A percentile compares a stretch with the other conserved stretches of the same genome.
phyloP scores from a whole-genome alignment of 2,888 invertebrate genomes.

The Copidosoma aretas region DNA sequence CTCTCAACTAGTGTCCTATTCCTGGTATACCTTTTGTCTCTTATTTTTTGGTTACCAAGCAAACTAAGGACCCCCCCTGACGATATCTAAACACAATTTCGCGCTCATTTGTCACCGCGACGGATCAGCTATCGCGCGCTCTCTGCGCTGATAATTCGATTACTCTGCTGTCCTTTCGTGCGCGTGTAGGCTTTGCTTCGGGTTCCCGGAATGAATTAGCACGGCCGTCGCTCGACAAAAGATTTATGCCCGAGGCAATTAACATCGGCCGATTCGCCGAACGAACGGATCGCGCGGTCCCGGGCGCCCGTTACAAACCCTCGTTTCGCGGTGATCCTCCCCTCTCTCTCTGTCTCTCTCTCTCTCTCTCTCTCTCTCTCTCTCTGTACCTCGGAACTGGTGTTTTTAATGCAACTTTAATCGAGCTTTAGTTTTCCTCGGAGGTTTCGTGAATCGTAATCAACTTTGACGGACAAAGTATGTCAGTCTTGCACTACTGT shows the following conservation, averaged over 20 bases:
- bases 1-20: neutral
- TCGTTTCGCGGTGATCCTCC: conserved; percentile 6
- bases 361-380: neutral
- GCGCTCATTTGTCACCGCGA: neutral
- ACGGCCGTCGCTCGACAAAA: conserved; percentile 32
- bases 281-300: neutral
- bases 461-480: too few species aligned
- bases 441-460: too few species aligned
- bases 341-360: neutral
- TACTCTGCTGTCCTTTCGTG: conserved; percentile 46
- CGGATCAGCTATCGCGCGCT: neutral
- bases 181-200: conserved; percentile 31
- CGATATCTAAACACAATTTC: neutral
- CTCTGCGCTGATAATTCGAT: conserved; percentile 46
- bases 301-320: conserved; percentile 1
- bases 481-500: too few species aligned
- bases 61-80: too few species aligned
- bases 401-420: too few species aligned
- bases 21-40: neutral
- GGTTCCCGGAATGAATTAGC: conserved; percentile 45
- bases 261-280: conserved; percentile 24
- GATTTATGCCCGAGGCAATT: conserved; percentile 39
- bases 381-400: neutral
- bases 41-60: neutral
- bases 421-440: too few species aligned